phyloP scores from a whole-genome alignment of 1,140 invertebrate genomes.

The Harpegnathos saltator region DNA sequence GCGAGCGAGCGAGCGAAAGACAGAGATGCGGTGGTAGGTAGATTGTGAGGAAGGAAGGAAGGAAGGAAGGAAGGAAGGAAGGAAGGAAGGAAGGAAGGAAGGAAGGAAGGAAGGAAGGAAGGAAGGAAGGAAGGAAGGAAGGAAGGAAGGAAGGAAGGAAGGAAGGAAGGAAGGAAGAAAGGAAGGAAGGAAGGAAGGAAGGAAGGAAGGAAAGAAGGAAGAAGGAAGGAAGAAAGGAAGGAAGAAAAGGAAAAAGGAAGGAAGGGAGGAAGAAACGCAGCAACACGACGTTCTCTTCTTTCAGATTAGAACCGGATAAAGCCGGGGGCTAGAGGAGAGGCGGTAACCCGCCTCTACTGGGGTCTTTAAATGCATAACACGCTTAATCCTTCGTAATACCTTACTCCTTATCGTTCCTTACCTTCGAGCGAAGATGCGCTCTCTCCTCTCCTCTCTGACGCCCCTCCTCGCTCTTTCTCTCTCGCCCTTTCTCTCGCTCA shows the following conservation, averaged over 20 bases:
- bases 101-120: not conserved
- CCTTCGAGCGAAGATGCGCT: not conserved
- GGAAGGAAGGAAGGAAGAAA: not conserved
- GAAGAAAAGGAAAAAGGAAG: too few relatives aligned
- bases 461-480: not conserved
- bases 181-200: too few relatives aligned
- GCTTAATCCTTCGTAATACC: conserved; percentile 60
- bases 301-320: conserved; percentile 58
- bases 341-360: conserved; percentile 33
- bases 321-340: not conserved
- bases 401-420: conserved; percentile 52
- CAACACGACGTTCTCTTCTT: conserved; percentile 12
- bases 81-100: too few relatives aligned
- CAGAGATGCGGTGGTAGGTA: too few relatives aligned
- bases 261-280: not conserved
- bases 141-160: not conserved
- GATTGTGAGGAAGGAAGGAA: not conserved
- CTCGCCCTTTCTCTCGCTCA: not conserved
- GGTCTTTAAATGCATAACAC: conserved; percentile 63
- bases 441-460: not conserved
- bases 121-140: too few relatives aligned
- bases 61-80: not conserved
- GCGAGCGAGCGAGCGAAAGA: not conserved
- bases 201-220: not conserved
- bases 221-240: not conserved